phyloP scores from a whole-genome alignment of 2,113 vertebrate species.

The Genyomyrus donnyi region DNA sequence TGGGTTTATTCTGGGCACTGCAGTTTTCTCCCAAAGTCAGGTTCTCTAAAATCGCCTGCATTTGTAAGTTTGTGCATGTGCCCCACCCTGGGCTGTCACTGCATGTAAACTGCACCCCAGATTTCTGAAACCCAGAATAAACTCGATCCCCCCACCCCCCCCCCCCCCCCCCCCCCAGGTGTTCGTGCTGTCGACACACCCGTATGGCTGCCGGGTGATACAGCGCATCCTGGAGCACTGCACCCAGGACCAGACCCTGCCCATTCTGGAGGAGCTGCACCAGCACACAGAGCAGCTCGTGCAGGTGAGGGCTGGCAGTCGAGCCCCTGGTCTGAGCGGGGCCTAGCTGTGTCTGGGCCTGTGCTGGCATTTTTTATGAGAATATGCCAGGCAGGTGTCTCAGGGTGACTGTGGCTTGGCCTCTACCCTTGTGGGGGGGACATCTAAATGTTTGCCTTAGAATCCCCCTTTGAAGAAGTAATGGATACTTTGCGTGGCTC shows the following conservation, averaged over 20 bases:
- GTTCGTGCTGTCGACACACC: conserved; percentile 91
- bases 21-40: background rate
- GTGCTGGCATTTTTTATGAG: too few relatives aligned
- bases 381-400: background rate
- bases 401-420: background rate
- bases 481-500: background rate
- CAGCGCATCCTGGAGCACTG: conserved; percentile 94
- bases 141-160: too few relatives aligned
- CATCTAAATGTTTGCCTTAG: background rate
- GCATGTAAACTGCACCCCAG: background rate
- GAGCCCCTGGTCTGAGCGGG: background rate
- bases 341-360: background rate
- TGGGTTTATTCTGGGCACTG: background rate
- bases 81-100: background rate
- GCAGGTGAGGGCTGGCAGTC: conserved; percentile 63
- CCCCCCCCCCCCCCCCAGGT: conserved; percentile 56
- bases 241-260: conserved; percentile 88
- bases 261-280: conserved; percentile 86
- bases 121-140: too few relatives aligned
- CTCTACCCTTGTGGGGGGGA: background rate
- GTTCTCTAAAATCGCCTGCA: background rate
- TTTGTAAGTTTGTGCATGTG: background rate
- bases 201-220: conserved; percentile 93
- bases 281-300: conserved; percentile 92
- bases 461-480: background rate